Percentiles rank a stretch among this genome's conserved stretches.
Evolutionary conservation across 2,113 vertebrate species (phyloP).

Genomic region (Stomatorhinus ivindoensis): DNA sequence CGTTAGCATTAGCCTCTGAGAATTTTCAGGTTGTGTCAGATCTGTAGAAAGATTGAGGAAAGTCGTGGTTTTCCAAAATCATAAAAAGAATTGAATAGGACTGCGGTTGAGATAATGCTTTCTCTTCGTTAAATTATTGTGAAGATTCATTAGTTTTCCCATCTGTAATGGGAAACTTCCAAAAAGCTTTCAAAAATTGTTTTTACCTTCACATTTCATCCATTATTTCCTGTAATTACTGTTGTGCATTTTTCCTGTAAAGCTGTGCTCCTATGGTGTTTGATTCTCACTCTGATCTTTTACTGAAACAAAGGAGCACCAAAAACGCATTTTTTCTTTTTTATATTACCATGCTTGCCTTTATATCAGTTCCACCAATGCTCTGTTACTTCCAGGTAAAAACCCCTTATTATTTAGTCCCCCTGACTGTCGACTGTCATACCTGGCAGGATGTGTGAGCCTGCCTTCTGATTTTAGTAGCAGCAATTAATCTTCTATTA

Average conservation of each 20-base stretch:
- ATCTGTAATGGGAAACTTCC: background rate
- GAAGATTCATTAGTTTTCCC: background rate
- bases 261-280: background rate
- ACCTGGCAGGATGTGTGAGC: background rate
- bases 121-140: background rate
- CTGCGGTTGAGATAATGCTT: background rate
- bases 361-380: background rate
- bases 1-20: background rate
- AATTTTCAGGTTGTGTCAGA: background rate
- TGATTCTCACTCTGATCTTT: background rate
- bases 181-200: background rate
- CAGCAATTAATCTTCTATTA: background rate
- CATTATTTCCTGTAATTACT: background rate
- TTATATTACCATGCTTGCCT: background rate
- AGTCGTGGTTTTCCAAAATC: background rate
- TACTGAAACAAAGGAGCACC: background rate
- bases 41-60: background rate
- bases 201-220: background rate
- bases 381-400: background rate
- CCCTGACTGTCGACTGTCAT: background rate
- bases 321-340: background rate
- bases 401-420: background rate
- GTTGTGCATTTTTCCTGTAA: background rate
- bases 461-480: background rate
- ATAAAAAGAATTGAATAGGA: background rate